Evolutionary conservation across 2,888 invertebrate genomes (phyloP), one percentile per base, ranked within the genome.

Genomic region (Patella ulyssiponensis): DNA sequence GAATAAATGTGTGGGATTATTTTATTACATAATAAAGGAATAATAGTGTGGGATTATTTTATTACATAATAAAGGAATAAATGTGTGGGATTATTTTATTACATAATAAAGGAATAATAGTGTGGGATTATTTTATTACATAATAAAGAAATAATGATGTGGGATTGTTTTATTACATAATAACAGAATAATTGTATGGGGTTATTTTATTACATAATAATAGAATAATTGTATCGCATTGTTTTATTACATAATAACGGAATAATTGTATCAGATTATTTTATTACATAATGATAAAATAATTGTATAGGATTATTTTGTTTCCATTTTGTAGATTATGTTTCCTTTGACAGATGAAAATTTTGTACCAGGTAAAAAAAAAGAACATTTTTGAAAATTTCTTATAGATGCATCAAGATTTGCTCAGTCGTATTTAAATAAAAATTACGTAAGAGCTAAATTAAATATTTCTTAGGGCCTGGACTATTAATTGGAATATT

Each of bases 291-390:
- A 33, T 14, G 12, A 15, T 1, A 7, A 14, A 44, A 44, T 12
- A 70, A 33, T 14, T 70, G 70, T 70, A 15, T 15, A 1, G 14
- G 27, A 17, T 70, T 27, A 20, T 17, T 17, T 64, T n/a, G n/a
- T 71, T 71, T 71, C 12, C 2, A 54, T 77, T 64, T 81, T 79
- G 23, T 78, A 84, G 84, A 75, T 86, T 27, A 80, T 85, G 11
- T 86, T 82, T 80, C 86, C 86, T 20, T 52, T 80, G 15, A 73
- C 80, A 70, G 82, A 84, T 20, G 73, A 75, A 75, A 80, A 82
- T 33, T 77, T 75, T 56, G 69, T 78, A 7, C 72, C 79, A 75
- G 85, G 85, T 85, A 77, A 73, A 56, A 54, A 44, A 52, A 54
- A 44, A 51, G 5, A 4, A 33, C 1, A 44, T 44, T 44, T 44